Evolutionary conservation across 1,140 invertebrate genomes (phyloP).

Genomic region (Pectinophora gossypiella): DNA sequence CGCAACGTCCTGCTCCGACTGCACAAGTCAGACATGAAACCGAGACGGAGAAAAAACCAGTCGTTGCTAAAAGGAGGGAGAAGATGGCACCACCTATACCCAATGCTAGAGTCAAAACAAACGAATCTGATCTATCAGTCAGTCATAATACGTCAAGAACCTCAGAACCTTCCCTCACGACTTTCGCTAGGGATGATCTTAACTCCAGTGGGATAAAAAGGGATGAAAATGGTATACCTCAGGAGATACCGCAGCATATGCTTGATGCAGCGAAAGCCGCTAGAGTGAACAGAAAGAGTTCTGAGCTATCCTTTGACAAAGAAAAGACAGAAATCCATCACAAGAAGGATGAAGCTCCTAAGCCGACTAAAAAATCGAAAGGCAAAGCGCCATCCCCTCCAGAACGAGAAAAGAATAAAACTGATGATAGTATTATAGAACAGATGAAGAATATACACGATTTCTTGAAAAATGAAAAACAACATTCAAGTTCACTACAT

Average conservation of each 20-base stretch:
- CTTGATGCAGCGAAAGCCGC: conserved; percentile 82
- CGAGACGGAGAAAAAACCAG: conserved; percentile 65
- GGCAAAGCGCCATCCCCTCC: conserved; percentile 84
- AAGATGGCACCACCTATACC: conserved; percentile 70
- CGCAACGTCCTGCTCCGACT: conserved; percentile 39
- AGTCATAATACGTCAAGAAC: conserved; percentile 44
- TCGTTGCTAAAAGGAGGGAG: conserved; percentile 70
- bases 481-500: conserved; percentile 58
- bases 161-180: conserved; percentile 38
- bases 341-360: conserved; percentile 69
- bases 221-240: conserved; percentile 77
- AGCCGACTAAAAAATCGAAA: conserved; percentile 79
- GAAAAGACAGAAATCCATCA: conserved; percentile 38
- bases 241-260: conserved; percentile 82
- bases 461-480: conserved; percentile 59
- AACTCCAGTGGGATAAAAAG: conserved; percentile 77
- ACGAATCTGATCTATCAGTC: conserved; percentile 42
- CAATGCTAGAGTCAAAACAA: conserved; percentile 56
- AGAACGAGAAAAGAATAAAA: conserved; percentile 57
- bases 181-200: conserved; percentile 58
- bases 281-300: conserved; percentile 79
- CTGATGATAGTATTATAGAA: conserved; percentile 63
- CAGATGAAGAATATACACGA: conserved; percentile 57
- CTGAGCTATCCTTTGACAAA: conserved; percentile 52
- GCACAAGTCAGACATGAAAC: conserved; percentile 61